Conservation (phyloP, 2,888 invertebrate genomes). For the Drosophila stalkeri region DNA sequence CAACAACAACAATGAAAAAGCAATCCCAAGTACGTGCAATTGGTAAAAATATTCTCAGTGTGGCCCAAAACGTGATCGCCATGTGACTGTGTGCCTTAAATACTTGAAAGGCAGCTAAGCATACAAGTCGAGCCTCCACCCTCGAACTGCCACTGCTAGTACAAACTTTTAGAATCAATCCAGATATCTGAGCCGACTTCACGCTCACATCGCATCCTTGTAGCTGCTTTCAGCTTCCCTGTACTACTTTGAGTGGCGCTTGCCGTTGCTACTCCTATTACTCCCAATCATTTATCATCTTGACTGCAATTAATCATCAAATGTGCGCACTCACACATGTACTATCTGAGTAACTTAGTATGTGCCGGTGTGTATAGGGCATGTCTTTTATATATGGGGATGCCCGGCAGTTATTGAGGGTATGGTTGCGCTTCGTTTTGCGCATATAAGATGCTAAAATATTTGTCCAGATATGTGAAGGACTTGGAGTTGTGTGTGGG, state of each 20-base stretch:
- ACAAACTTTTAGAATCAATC: constrained; percentile 9
- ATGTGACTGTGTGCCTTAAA: constrained; percentile 63
- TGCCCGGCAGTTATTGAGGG: constrained; percentile 24
- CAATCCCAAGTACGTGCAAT: constrained; percentile 74
- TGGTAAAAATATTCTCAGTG: constrained; percentile 63
- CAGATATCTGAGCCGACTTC: constrained; percentile 1
- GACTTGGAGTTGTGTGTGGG: background rate
- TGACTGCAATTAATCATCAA: constrained; percentile 83
- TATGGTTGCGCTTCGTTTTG: constrained; percentile 37
- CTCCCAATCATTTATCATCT: constrained; percentile 82
- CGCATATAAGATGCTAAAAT: constrained; percentile 42
- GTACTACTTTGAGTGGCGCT: constrained; percentile 37
- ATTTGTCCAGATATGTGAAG: constrained; percentile 15
- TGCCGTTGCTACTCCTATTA: constrained; percentile 71
- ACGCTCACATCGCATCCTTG: constrained; percentile 5
- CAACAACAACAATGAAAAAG: constrained; percentile 29
- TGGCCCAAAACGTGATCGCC: constrained; percentile 60
- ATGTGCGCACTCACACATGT: constrained; percentile 54
- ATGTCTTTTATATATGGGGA: constrained; percentile 51
- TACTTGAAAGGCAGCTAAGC: constrained; percentile 37
- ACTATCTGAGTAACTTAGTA: constrained; percentile 24
- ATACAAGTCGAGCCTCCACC: constrained; percentile 8
- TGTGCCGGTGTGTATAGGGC: constrained; percentile 11
- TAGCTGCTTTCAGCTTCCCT: background rate
- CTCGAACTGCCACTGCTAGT: constrained; percentile 11